These are phyloP conservation scores for Athetis lepigone DNA, from an alignment of 2,888 invertebrate genomes.

Conservation along the genomic window DNA sequence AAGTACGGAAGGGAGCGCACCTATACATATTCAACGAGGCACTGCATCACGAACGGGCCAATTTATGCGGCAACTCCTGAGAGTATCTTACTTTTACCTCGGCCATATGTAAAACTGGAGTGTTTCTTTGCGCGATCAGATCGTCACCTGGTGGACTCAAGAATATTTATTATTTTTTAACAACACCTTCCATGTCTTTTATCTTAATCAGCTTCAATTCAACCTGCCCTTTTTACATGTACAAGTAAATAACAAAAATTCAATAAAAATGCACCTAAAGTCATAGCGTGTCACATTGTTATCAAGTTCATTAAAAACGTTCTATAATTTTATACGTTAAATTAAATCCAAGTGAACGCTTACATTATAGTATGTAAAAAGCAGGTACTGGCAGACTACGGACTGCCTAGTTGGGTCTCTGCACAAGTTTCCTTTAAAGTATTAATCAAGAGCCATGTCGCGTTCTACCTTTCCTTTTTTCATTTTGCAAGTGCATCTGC, in stretches of 20 bases:
- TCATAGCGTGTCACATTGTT: slow-evolving; percentile 65
- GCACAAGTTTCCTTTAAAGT: slow-evolving; percentile 85
- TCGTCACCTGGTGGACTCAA: slow-evolving; percentile 80
- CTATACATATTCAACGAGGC: slow-evolving; percentile 90
- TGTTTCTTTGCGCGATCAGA: slow-evolving; percentile 85
- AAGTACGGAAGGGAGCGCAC: slow-evolving; percentile 90
- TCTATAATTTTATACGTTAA: slow-evolving; percentile 50
- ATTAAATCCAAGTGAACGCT: slow-evolving; percentile 61
- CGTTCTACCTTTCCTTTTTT: slow-evolving; percentile 73
- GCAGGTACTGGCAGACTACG: slow-evolving; percentile 54
- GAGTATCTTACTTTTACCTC: slow-evolving; percentile 88
- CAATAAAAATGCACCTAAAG: slow-evolving; percentile 60
- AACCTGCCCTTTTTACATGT: slow-evolving; percentile 22
- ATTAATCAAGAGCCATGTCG: slow-evolving; percentile 83
- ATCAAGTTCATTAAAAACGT: slow-evolving; percentile 53
- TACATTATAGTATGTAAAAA: slow-evolving; percentile 57
- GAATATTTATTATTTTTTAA: slow-evolving; percentile 69
- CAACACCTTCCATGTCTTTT: slow-evolving; percentile 37
- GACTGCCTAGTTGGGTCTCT: slow-evolving; percentile 72
- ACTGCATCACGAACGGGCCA: slow-evolving; percentile 90
- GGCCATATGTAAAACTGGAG: slow-evolving; percentile 88
- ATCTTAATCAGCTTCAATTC: slow-evolving; percentile 30
- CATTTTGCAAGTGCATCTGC: slow-evolving; percentile 80
- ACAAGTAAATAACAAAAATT: slow-evolving; percentile 51
- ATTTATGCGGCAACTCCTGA: slow-evolving; percentile 88